Base-by-base conservation (phyloP, 35 echinoderm and acorn worm species). In the Apostichopus californicus region DNA sequence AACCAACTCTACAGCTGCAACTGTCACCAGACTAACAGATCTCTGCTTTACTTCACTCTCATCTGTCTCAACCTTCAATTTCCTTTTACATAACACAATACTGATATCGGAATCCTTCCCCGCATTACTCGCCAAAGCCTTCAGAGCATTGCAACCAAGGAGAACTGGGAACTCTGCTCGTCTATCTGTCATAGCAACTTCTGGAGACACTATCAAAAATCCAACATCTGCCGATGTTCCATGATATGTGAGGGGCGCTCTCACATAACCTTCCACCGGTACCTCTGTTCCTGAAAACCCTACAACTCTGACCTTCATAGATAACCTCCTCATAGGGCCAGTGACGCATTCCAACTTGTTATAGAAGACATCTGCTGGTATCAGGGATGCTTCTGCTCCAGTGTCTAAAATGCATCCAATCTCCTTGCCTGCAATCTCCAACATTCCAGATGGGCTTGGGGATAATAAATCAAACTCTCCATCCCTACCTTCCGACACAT, bases 321-420 rank as follows among this genome's bases (percentile, higher is more conserved):
- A 25, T 25, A 25, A 25, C 1, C 24, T 25, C 24, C 24, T 25
- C 1, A 25, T 25, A 25, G 24, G 24, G 24, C 24, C 24, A 25
- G 24, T 25, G 0, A 25, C 24, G 24, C 24, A 57, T 22, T 86
- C 22, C 5, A 86, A 63, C 83, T 86, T 56, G 14, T 56, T 63
- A 9, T 57, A 1, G 22, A 57, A 86, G 1, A 56, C 83, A 57
- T 86, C 5, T 3, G 13, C 54, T 25, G 83, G 83, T 56, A 86
- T 86, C 54, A 86, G 54, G 22, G 83, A 86, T 13, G 83, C 83
- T 75, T 90, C 87, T 90, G 87, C 24, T 25, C 24, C 0, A 25
- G 24, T 25, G 24, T 25, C 24, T 1, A 1, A 1, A 1, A 25
- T 25, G 5, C 87, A 90, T 13, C 87, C 87, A 9, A 90, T 18